Evolutionary conservation across 2,113 vertebrate genomes (phyloP), one percentile per base, ranked within the genome.

Genomic region (Rhynchopsitta pachyrhyncha): DNA sequence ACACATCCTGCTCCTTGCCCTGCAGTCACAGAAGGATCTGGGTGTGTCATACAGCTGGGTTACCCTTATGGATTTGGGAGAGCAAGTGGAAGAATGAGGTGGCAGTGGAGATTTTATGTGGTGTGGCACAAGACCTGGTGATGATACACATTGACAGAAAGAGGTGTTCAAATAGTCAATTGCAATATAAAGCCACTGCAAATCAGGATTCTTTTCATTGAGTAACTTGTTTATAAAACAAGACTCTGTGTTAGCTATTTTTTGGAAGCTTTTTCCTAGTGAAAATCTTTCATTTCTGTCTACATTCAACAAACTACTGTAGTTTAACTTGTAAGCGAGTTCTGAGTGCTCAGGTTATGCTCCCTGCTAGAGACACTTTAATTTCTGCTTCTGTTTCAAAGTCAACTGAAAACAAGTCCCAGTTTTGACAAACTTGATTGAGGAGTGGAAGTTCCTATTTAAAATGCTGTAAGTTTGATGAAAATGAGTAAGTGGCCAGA

Each of bases 401-500:
- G 39, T 64, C 50, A 68, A 6, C 13, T 4, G 5, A 71, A 86
- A 92, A 31, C 62, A 88, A 59, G 64, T 60, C 14, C 12, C 44
- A 75, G 9, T 67, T 84, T 37, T 91, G 86, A 88, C 59, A 78
- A 94, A 94, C 6, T 67, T 53, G 76, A 67, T 22, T 94, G 82
- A 92, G 25, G 52, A 91, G 39, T 44, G 11, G 33, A 81, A 70
- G 15, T 66, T 18, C 9, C 24, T 73, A 29, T 81, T 80, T 70
- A 67, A 88, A 83, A 77, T 83, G 29, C 55, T 83, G 49, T 63
- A 88, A 63, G 17, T 70, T 83, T 83, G 77, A 86, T 74, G 59
- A 92, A 94, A 92, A 81, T 78, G 22, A 90, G 31, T 69, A 74
- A 88, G 53, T 77, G 50, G 31, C 68, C 76, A 92, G 66, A 74